Conservation (phyloP, 35 echinoderm and acorn worm species). For the Stichopus chloronotus region DNA sequence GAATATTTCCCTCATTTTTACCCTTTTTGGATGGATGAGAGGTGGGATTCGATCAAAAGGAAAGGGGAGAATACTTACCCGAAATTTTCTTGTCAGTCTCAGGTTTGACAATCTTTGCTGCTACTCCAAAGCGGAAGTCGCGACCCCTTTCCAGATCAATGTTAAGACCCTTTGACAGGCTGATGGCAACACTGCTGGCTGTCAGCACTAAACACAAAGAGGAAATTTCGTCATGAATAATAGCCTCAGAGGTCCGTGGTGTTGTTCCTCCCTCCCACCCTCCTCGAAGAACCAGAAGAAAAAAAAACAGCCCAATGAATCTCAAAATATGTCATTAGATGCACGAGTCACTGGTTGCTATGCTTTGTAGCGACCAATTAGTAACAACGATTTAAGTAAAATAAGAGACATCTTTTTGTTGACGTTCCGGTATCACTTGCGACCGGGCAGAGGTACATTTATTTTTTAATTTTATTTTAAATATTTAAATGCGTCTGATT, state of each 20-base stretch:
- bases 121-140: not conserved
- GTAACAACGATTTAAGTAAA: not conserved
- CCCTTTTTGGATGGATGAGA: not conserved
- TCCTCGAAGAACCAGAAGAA: not conserved
- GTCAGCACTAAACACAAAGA: not conserved
- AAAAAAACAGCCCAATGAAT: not conserved
- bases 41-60: not conserved
- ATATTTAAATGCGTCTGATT: no score
- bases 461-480: no score
- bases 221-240: not conserved
- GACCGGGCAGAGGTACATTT: not conserved
- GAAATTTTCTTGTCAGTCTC: constrained; percentile 7
- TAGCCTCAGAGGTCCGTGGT: no score
- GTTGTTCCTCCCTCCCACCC: not conserved
- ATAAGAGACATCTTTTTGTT: not conserved
- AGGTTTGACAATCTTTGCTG: not conserved
- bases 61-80: not conserved
- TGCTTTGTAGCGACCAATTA: not conserved
- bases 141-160: constrained; percentile 20
- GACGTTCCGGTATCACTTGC: not conserved
- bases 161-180: not conserved
- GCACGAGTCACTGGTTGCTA: not conserved
- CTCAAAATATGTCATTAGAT: not conserved
- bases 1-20: not conserved
- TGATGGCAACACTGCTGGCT: not conserved